Percentiles rank a stretch among this genome's conserved stretches.
Conservation (phyloP, 1,140 invertebrate species). For the Cherax destructor region DNA sequence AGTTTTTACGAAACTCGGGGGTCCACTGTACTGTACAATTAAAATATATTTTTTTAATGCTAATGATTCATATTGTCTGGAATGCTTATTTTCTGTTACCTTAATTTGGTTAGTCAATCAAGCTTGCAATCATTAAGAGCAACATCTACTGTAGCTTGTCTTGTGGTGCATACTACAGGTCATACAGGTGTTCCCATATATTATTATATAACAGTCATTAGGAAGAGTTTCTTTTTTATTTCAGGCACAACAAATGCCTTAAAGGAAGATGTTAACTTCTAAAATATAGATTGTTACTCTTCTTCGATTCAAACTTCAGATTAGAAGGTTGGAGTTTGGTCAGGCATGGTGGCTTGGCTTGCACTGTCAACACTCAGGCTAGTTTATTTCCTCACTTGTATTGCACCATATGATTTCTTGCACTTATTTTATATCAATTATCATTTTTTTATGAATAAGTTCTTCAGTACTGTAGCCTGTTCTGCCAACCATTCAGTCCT, state of each 20-base stretch:
- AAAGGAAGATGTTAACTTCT: constrained; percentile 44
- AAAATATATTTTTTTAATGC: too few relatives aligned
- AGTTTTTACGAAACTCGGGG: too few relatives aligned
- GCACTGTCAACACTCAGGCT: constrained; percentile 21
- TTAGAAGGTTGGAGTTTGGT: constrained; percentile 19
- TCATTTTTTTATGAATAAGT: not conserved
- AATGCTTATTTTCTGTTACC: not conserved
- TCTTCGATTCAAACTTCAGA: constrained; percentile 38
- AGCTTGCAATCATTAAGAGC: not conserved
- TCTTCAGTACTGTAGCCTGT: not conserved
- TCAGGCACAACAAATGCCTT: constrained; percentile 41
- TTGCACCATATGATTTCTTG: constrained; percentile 22
- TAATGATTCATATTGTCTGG: too few relatives aligned
- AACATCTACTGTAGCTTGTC: not conserved
- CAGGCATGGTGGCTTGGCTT: constrained; percentile 39
- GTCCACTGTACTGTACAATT: too few relatives aligned
- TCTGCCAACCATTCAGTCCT: not conserved
- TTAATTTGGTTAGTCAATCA: not conserved
- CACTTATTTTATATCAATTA: not conserved
- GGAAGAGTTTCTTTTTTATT: constrained; percentile 37
- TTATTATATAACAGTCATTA: not conserved
- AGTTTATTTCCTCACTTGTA: constrained; percentile 29
- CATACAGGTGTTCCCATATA: not conserved
- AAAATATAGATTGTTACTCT: constrained; percentile 38
- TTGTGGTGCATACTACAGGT: not conserved